phyloP scores from a whole-genome alignment of 2,888 invertebrate genomes.

The Incurvaria masculella region DNA sequence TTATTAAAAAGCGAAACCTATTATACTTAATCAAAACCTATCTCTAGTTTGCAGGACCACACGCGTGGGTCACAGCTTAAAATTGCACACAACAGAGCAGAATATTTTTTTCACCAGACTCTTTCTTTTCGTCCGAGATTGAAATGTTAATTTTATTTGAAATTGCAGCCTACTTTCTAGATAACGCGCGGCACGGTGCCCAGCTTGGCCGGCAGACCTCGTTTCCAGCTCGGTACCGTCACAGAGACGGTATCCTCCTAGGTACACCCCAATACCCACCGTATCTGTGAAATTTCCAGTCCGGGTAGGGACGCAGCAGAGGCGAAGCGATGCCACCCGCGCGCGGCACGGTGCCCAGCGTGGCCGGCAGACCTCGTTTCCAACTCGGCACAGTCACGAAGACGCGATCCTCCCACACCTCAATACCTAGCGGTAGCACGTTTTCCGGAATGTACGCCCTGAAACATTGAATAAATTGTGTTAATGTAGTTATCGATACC shows the following conservation, averaged over 20 bases:
- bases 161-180: too few relatives aligned
- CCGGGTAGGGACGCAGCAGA: conserved; percentile 68
- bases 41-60: too few relatives aligned
- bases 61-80: too few relatives aligned
- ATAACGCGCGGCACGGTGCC: conserved; percentile 62
- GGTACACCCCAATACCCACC: too few relatives aligned
- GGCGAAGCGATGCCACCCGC: conserved; percentile 57
- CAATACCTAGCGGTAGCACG: conserved; percentile 72
- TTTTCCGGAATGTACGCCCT: conserved; percentile 66
- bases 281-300: conserved; percentile 63
- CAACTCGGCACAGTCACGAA: conserved; percentile 77
- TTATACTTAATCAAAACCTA: too few relatives aligned
- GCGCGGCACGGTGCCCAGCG: conserved; percentile 64
- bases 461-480: conserved; percentile 19
- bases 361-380: conserved; percentile 72
- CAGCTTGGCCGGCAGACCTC: conserved; percentile 72
- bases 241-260: conserved; percentile 68
- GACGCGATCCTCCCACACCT: conserved; percentile 63
- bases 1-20: too few relatives aligned
- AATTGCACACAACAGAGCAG: too few relatives aligned
- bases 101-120: too few relatives aligned
- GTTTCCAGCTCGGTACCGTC: conserved; percentile 73
- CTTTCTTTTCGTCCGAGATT: too few relatives aligned
- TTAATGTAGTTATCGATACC: too few relatives aligned
- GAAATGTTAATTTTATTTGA: too few relatives aligned